Evolutionary conservation across 2,888 invertebrate genomes (phyloP).

Genomic region (Papilio demoleus): DNA sequence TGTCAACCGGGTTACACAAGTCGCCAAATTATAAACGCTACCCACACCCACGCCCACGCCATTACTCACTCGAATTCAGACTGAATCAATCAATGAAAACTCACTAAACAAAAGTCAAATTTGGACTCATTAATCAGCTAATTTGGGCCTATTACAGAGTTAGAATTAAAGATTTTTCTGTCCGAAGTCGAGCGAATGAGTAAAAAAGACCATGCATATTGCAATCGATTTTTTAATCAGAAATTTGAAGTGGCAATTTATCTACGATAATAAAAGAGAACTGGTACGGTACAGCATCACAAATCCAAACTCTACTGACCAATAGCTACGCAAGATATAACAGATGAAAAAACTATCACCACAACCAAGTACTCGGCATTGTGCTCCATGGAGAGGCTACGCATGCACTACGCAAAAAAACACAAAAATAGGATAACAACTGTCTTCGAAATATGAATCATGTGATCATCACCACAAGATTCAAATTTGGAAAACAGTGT

Average conservation of each 20-base stretch:
- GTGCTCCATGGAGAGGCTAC: slow-evolving; percentile 69
- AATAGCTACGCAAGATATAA: slow-evolving; percentile 57
- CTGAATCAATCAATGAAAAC: slow-evolving; percentile 26
- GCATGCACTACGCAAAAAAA: slow-evolving; percentile 73
- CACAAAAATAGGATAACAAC: slow-evolving; percentile 40
- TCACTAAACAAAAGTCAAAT: no score
- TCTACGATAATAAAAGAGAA: slow-evolving; percentile 76
- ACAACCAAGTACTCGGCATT: slow-evolving; percentile 80
- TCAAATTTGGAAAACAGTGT: slow-evolving; percentile 35
- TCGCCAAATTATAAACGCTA: slow-evolving; percentile 40
- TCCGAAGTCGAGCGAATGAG: slow-evolving; percentile 61
- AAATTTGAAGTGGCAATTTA: slow-evolving; percentile 42
- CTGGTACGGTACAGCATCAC: slow-evolving; percentile 76
- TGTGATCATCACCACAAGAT: slow-evolving; percentile 23
- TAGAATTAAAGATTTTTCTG: slow-evolving; percentile 44
- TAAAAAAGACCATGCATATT: slow-evolving; percentile 64
- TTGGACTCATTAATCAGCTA: slow-evolving; percentile 43
- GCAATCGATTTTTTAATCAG: slow-evolving; percentile 49
- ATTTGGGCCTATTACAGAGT: not conserved
- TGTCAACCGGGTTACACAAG: slow-evolving; percentile 48
- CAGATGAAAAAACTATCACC: slow-evolving; percentile 63
- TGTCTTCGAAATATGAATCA: slow-evolving; percentile 42
- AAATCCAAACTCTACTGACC: slow-evolving; percentile 64
- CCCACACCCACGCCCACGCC: slow-evolving; percentile 60
- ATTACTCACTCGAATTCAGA: slow-evolving; percentile 49